Conservation (phyloP, 2,113 vertebrate genomes). For the human (Homo sapiens) region DNA sequence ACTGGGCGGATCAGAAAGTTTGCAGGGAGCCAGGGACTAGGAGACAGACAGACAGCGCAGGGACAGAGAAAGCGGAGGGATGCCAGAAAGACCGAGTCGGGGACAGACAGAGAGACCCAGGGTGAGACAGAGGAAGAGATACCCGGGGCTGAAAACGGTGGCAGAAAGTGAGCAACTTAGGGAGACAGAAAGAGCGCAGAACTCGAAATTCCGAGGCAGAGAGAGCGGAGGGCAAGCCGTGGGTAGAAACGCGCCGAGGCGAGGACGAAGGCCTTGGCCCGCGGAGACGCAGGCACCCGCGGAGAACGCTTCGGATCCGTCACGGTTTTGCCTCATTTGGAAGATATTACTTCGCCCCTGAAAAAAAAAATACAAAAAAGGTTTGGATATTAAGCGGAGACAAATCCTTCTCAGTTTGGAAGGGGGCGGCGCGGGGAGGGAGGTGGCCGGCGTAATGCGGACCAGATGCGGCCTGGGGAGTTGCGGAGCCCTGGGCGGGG, state of each 20-base stretch:
- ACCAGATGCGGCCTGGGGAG: slow-evolving; percentile 74
- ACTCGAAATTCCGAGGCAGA: neutral
- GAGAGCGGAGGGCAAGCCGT: neutral
- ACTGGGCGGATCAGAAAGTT: slow-evolving; percentile 61
- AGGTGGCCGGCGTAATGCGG: slow-evolving; percentile 65
- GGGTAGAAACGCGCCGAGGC: slow-evolving; percentile 57
- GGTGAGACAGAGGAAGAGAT: neutral
- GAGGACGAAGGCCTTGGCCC: slow-evolving; percentile 50
- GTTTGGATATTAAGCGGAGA: slow-evolving; percentile 80
- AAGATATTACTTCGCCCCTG: slow-evolving; percentile 78
- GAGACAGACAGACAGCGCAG: neutral
- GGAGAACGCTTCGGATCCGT: slow-evolving; percentile 76
- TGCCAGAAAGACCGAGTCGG: neutral
- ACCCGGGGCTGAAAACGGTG: neutral
- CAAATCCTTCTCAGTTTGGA: slow-evolving; percentile 77
- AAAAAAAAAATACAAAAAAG: slow-evolving; percentile 79
- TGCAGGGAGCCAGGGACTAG: slow-evolving; percentile 28
- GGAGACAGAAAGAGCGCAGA: neutral
- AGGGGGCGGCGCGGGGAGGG: slow-evolving; percentile 44
- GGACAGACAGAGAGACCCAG: neutral
- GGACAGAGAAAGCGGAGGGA: neutral
- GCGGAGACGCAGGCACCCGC: slow-evolving; percentile 68
- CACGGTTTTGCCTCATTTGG: slow-evolving; percentile 80
- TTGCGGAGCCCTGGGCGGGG: slow-evolving; percentile 48
- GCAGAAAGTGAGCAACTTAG: neutral